A percentile compares a stretch with the other conserved stretches of the same genome.
phyloP scores from a whole-genome alignment of 2,113 vertebrate species.

The Catharus minimus region DNA sequence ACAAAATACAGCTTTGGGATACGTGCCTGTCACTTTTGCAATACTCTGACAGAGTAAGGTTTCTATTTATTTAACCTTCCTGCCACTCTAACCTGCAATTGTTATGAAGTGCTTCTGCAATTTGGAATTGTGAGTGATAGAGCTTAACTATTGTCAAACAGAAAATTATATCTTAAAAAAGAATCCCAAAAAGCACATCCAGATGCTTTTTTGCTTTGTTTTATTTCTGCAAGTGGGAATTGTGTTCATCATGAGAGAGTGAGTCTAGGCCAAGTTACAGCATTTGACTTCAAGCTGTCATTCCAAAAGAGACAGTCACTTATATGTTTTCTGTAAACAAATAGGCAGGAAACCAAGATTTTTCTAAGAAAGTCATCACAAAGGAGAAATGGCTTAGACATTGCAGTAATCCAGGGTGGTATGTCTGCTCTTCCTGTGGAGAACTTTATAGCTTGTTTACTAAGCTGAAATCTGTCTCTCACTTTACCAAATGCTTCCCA shows the following conservation, averaged over 20 bases:
- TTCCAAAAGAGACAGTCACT: background rate
- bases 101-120: background rate
- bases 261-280: background rate
- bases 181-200: background rate
- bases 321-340: slow-evolving; percentile 1
- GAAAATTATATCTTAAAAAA: background rate
- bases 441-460: slow-evolving; percentile 58
- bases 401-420: background rate
- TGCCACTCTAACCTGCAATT: background rate
- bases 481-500: slow-evolving; percentile 58
- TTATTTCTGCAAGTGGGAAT: background rate
- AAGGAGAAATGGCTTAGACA: slow-evolving; percentile 23
- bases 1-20: background rate
- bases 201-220: background rate
- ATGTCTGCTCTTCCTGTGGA: slow-evolving; percentile 34
- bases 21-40: background rate
- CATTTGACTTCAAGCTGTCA: slow-evolving; percentile 17
- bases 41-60: background rate
- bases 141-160: background rate
- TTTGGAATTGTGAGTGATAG: background rate
- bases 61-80: background rate
- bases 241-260: background rate
- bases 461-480: slow-evolving; percentile 52
- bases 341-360: background rate
- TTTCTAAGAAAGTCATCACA: background rate